A percentile compares a stretch with the other conserved stretches of the same genome.
These are phyloP conservation scores for Melanotaenia duboulayi DNA, from an alignment of 2,113 vertebrate species.

Conservation along the genomic window DNA sequence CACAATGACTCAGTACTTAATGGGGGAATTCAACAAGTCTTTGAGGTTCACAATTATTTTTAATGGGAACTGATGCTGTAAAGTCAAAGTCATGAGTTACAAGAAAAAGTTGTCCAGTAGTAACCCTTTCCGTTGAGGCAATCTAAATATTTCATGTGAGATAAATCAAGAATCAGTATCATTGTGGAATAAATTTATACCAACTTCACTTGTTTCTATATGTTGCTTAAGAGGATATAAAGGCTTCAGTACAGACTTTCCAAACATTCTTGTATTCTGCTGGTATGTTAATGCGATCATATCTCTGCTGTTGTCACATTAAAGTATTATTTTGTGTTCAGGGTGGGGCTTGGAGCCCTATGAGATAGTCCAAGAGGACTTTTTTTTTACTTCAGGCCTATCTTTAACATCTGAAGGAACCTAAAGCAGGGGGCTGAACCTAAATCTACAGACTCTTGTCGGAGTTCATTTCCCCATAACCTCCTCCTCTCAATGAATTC, in stretches of 20 bases:
- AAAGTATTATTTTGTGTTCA: conserved; percentile 36
- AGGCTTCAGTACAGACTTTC: neutral
- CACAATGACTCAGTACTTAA: conserved; percentile 49
- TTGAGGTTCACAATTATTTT: conserved; percentile 42
- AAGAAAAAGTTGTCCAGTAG: conserved; percentile 11
- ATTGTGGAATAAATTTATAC: neutral
- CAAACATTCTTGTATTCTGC: neutral
- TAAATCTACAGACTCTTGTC: conserved; percentile 75
- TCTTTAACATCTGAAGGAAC: conserved; percentile 78
- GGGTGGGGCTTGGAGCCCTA: conserved; percentile 43
- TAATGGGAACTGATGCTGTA: conserved; percentile 18
- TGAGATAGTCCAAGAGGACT: conserved; percentile 70
- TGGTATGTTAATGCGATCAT: conserved; percentile 9
- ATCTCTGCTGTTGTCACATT: conserved; percentile 11
- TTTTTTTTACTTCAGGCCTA: conserved; percentile 83
- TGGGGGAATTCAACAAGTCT: conserved; percentile 33
- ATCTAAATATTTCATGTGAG: conserved; percentile 14
- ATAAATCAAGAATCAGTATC: conserved; percentile 8
- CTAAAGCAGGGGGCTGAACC: conserved; percentile 78
- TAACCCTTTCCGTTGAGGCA: conserved; percentile 14
- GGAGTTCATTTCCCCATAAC: conserved; percentile 76
- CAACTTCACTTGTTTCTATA: neutral
- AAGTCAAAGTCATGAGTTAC: conserved; percentile 30
- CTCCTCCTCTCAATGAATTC: conserved; percentile 83
- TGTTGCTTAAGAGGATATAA: no score